Percentiles rank a stretch among this genome's conserved stretches.
Evolutionary conservation across 2,888 invertebrate genomes (phyloP).

Genomic region (Pristionchus maxplancki): DNA sequence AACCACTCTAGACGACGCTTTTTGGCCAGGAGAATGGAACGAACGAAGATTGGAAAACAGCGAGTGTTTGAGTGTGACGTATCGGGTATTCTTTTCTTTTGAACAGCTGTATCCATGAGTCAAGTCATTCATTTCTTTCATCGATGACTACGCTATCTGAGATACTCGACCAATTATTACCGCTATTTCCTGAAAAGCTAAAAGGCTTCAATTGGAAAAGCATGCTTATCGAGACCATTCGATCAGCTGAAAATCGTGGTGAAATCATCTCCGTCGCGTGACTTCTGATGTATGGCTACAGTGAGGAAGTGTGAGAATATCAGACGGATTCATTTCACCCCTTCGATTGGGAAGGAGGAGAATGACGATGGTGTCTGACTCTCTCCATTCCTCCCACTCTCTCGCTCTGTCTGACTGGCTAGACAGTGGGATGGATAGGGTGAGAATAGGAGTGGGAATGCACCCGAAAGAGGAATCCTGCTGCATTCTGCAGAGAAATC

Average conservation of each 20-base stretch:
- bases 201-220: too few species aligned
- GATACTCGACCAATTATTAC: too few species aligned
- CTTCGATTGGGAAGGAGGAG: background rate
- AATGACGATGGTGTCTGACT: background rate
- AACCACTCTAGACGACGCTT: background rate
- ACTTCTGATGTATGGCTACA: background rate
- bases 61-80: background rate
- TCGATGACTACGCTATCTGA: too few species aligned
- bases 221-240: background rate
- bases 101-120: background rate
- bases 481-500: background rate
- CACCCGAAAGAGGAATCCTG: background rate
- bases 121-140: too few species aligned
- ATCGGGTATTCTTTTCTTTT: background rate
- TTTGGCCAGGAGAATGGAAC: background rate
- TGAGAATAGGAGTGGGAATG: background rate
- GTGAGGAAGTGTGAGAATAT: slow-evolving; percentile 3
- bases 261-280: slow-evolving; percentile 4
- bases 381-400: background rate
- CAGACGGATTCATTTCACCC: background rate
- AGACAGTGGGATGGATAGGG: background rate
- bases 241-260: background rate
- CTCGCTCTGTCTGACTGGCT: background rate
- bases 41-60: background rate
- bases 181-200: too few species aligned